Evolutionary conservation across 2,888 invertebrate species (phyloP), one percentile per base, ranked within the genome.

Genomic region (Ochropleura plecta): DNA sequence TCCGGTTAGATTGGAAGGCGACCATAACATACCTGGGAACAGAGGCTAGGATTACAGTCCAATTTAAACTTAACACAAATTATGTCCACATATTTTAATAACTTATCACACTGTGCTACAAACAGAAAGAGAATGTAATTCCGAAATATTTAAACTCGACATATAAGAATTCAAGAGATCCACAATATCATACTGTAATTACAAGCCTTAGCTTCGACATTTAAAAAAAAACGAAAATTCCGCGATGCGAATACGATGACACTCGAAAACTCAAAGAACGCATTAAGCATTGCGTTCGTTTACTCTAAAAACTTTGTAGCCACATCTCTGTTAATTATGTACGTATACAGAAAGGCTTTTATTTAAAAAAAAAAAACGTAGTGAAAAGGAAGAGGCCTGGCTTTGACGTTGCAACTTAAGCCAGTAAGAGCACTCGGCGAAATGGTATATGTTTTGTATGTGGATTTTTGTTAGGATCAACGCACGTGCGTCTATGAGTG

Each of bases 261-360:
- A 84, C 83, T 83, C 84, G 53, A 78, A 82, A 76, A 80, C 89
- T 93, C 94, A 95, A 95, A 95, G 94, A 89, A 90, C 90, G 88
- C 89, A 91, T 89, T 92, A 90, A 90, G 88, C 91, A 89, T 88
- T 87, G 87, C 91, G 85, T 89, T 90, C 89, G 88, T 91, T 92
- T 93, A 91, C 91, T 91, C 90, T 88, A 89, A 92, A 91, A 92
- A 90, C 91, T 91, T 89, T 89, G 87, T 86, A 83, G 88, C 88
- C 90, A 92, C 92, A 89, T 90, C 92, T 89, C 91, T 94, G 94
- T 93, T 95, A 95, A 95, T 95, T 95, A 95, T 95, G 92, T 93
- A 89, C 89, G 86, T 88, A 87, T 79, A 90, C 88, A 88, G 79
- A 90, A 88, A 90, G 88, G 79, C 81, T 87, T 90, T 91, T 92